Conservation (phyloP, 2,797 vertebrate genomes). For the Aulostomus chinensis region DNA sequence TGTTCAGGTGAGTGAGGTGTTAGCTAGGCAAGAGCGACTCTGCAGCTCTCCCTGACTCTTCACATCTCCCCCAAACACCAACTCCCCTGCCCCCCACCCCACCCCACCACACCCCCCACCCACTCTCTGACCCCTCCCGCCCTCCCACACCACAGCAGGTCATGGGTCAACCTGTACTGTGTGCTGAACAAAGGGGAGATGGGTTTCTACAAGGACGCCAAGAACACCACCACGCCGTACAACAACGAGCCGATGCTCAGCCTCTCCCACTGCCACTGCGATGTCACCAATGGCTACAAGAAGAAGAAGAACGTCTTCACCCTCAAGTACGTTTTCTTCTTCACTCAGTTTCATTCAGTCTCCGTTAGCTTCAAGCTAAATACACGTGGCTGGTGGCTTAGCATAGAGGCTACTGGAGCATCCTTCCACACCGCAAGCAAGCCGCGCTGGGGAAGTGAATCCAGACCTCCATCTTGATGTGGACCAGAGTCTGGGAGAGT, state of each 20-base stretch:
- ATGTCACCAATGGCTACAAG: conserved; percentile 93
- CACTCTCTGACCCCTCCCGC: conserved; percentile 9
- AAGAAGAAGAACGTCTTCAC: conserved; percentile 99
- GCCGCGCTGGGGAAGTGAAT: too few relatives aligned
- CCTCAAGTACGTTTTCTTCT: conserved; percentile 80
- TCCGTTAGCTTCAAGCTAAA: too few relatives aligned
- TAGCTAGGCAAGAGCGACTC: conserved; percentile 58
- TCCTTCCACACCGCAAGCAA: too few relatives aligned
- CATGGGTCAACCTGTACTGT: conserved; percentile 97
- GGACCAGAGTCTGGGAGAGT: too few relatives aligned
- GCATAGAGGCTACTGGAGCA: too few relatives aligned
- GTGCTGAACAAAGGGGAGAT: conserved; percentile 92
- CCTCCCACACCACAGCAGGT: conserved; percentile 83
- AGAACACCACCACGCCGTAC: conserved; percentile 83
- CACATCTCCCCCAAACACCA: conserved; percentile 37
- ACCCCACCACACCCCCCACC: conserved; percentile 26
- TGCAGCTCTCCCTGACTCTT: conserved; percentile 65
- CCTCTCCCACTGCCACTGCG: conserved; percentile 85
- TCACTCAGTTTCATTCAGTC: background rate
- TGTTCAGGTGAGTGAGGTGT: conserved; percentile 82
- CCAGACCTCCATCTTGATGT: too few relatives aligned
- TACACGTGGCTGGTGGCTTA: too few relatives aligned
- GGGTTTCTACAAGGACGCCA: conserved; percentile 95
- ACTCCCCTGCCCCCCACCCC: conserved; percentile 31
- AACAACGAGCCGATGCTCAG: conserved; percentile 88